Conservation (phyloP, 2,113 vertebrate genomes). For the Heterocephalus glaber region DNA sequence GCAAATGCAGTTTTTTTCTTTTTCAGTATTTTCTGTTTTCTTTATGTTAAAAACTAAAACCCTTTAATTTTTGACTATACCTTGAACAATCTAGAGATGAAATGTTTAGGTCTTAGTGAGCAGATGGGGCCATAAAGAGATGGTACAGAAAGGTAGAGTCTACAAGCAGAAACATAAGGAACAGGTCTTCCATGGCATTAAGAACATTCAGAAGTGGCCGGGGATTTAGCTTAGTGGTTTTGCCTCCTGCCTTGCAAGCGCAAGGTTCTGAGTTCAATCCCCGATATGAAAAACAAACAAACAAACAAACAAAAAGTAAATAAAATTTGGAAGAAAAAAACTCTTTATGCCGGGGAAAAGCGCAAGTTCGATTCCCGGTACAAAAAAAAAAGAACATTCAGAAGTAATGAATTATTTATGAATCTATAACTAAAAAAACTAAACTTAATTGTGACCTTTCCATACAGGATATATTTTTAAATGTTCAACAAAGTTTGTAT, state of each 20-base stretch:
- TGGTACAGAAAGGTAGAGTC: neutral
- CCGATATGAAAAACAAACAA: too few species aligned
- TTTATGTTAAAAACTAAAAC: neutral
- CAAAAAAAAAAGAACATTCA: neutral
- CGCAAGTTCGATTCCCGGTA: too few species aligned
- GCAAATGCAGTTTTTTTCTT: neutral
- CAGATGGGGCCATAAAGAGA: neutral
- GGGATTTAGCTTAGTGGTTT: too few species aligned
- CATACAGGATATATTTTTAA: neutral
- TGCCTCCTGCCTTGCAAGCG: too few species aligned
- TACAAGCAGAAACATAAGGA: neutral
- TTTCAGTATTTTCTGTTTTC: conserved; percentile 29
- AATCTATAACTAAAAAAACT: neutral
- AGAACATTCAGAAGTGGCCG: neutral
- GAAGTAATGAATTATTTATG: neutral
- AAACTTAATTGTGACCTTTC: neutral
- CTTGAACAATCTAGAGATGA: neutral
- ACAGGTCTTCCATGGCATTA: neutral
- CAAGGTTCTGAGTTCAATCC: too few species aligned
- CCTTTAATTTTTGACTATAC: neutral
- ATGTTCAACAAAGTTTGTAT: neutral
- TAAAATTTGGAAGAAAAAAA: too few species aligned
- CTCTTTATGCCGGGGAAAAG: too few species aligned
- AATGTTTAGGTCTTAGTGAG: neutral
- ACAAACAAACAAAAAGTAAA: too few species aligned